phyloP scores from a whole-genome alignment of 2,113 vertebrate genomes.

The Epinephelus lanceolatus region DNA sequence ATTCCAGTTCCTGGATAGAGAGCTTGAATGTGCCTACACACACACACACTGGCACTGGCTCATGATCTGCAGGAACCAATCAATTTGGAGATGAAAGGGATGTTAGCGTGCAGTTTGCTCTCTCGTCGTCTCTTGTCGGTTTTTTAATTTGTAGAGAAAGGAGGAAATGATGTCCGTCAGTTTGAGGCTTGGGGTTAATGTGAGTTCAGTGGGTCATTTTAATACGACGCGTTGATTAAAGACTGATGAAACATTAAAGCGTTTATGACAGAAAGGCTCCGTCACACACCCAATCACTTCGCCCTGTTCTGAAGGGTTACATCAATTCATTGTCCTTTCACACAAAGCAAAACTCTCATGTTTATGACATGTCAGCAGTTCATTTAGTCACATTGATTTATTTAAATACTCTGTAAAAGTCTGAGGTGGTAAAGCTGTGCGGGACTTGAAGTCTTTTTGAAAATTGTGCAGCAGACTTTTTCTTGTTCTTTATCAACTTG shows the following conservation, averaged over 20 bases:
- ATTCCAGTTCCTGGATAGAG: slow-evolving; percentile 24
- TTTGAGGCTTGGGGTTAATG: neutral
- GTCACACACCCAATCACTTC: too few species aligned
- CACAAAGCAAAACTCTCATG: too few species aligned
- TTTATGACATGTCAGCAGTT: too few species aligned
- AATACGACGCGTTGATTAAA: neutral
- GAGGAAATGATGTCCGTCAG: neutral
- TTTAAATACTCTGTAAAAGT: too few species aligned
- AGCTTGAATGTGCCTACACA: neutral
- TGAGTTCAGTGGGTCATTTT: slow-evolving; percentile 1
- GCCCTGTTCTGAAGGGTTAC: too few species aligned
- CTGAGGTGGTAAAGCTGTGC: too few species aligned
- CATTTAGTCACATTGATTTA: too few species aligned
- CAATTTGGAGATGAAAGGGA: slow-evolving; percentile 6
- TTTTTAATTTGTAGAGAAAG: neutral
- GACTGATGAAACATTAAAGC: neutral
- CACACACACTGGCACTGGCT: neutral
- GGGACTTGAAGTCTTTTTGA: too few species aligned
- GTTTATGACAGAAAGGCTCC: too few species aligned
- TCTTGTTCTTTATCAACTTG: too few species aligned
- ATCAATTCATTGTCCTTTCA: too few species aligned
- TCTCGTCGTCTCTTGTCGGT: fast-evolving
- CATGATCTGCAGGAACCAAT: slow-evolving; percentile 40
- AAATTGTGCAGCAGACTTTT: too few species aligned
- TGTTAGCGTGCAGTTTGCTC: neutral